Conservation (phyloP, 2,888 invertebrate genomes). For the Scaptomyza tumidula region DNA sequence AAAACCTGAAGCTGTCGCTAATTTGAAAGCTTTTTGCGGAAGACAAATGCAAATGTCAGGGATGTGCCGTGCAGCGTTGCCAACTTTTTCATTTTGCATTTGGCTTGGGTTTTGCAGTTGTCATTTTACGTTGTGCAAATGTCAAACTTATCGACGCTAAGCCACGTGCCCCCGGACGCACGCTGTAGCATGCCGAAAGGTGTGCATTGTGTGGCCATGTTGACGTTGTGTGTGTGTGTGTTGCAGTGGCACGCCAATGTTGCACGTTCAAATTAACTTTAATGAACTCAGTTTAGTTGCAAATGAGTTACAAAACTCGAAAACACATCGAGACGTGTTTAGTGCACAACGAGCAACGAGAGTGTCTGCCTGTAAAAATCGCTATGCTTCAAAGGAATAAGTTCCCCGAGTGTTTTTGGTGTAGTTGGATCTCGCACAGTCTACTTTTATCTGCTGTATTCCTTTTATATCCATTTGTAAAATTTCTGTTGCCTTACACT, state of each 20-base stretch:
- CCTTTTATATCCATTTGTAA: slow-evolving; percentile 17
- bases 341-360: slow-evolving; percentile 47
- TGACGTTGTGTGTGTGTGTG: slow-evolving; percentile 20
- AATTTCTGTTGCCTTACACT: slow-evolving; percentile 3
- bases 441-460: slow-evolving; percentile 39
- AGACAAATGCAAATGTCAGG: slow-evolving; percentile 78
- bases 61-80: slow-evolving; percentile 48
- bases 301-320: slow-evolving; percentile 79
- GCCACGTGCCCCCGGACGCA: slow-evolving; percentile 65
- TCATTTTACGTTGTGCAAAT: slow-evolving; percentile 77
- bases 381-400: neutral
- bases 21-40: slow-evolving; percentile 74
- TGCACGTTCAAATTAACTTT: slow-evolving; percentile 80
- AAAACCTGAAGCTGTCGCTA: slow-evolving; percentile 59
- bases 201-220: slow-evolving; percentile 43
- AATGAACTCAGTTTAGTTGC: slow-evolving; percentile 80
- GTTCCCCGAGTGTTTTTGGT: neutral
- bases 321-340: slow-evolving; percentile 79
- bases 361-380: no score
- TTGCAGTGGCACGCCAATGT: slow-evolving; percentile 76
- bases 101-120: slow-evolving; percentile 57
- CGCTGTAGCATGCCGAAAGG: slow-evolving; percentile 4
- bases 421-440: neutral
- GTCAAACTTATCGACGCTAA: slow-evolving; percentile 76
- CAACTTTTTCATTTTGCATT: slow-evolving; percentile 63